A percentile compares a stretch with the other conserved stretches of the same genome.
Evolutionary conservation across 2,888 invertebrate species (phyloP).

Genomic region (Drosophila testacea): DNA sequence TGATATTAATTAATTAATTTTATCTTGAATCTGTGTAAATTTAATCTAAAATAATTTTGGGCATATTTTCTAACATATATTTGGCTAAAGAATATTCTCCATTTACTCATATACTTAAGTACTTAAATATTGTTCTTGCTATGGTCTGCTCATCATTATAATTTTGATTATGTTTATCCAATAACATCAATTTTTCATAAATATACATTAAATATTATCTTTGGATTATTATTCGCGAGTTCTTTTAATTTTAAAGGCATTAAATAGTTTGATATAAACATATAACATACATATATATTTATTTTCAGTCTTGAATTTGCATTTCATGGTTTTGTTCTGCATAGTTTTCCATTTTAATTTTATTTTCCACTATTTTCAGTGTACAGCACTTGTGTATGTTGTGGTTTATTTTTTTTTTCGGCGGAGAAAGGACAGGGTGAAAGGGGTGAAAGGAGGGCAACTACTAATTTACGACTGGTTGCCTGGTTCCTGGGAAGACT

Average conservation of each 20-base stretch:
- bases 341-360: constrained; percentile 6
- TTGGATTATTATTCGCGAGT: not conserved
- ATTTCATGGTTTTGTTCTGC: constrained; percentile 2
- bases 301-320: not conserved
- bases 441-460: constrained; percentile 15
- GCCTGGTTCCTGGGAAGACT: constrained; percentile 55
- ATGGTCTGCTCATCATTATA: not conserved
- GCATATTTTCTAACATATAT: too few relatives aligned
- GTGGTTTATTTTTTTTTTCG: not conserved
- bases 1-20: too few relatives aligned
- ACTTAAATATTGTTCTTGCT: not conserved
- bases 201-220: not conserved
- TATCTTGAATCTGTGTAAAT: not conserved
- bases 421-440: not conserved
- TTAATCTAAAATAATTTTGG: not conserved
- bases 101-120: not conserved
- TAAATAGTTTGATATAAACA: not conserved
- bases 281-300: too few relatives aligned
- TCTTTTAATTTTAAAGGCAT: not conserved
- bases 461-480: constrained; percentile 72
- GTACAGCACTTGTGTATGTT: constrained; percentile 6
- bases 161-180: not conserved
- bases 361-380: constrained; percentile 20
- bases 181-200: not conserved
- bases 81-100: not conserved